Evolutionary conservation across 2,113 vertebrate species (phyloP), one percentile per base, ranked within the genome.

Genomic region (Entosphenus tridentatus): DNA sequence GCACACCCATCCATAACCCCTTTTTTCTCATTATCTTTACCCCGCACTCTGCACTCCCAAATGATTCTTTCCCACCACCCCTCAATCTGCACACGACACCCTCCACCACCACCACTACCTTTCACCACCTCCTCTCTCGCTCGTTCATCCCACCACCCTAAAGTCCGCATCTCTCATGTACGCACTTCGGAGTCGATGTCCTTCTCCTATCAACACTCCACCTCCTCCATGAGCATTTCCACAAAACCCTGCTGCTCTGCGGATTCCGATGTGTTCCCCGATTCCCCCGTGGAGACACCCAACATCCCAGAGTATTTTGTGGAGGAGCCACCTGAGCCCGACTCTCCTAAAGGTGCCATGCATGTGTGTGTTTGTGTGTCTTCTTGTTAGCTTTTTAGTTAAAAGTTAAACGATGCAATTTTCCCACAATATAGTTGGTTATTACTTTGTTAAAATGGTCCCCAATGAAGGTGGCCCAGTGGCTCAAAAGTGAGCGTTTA

Each of bases 101-200:
- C 39, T 39, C 39, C 39, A 39, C 39, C 39, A 39, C 39, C 21
- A 4, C 21, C 39, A 39, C 39, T 5, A 39, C 39, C 39, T 7
- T 39, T 39, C 39, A 39, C 39, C 39, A 39, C 39, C 39, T 39
- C 6, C 39, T 39, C 6, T 39, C 39, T 39, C 39, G 39, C 39
- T 39, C 39, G 39, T 39, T 39, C 39, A 39, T 39, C 39, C 39
- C 39, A 39, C 39, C 21, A 9, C 62, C 62, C 9, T 65, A 16
- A n/a, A 96, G 93, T 95, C 77, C 86, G 76, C 77, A 86, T 98
- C 77, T 88, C 86, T 80, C 90, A 95, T 56, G 88, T 89, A 73
- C 87, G 80, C 75, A 88, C 87, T 71, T 83, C 85, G 74, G 88
- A 96, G 71, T 92, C 92, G 75, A 82, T 96, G 92, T 93, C 87